phyloP scores from a whole-genome alignment of 2,113 vertebrate species.

The Zeus faber region DNA sequence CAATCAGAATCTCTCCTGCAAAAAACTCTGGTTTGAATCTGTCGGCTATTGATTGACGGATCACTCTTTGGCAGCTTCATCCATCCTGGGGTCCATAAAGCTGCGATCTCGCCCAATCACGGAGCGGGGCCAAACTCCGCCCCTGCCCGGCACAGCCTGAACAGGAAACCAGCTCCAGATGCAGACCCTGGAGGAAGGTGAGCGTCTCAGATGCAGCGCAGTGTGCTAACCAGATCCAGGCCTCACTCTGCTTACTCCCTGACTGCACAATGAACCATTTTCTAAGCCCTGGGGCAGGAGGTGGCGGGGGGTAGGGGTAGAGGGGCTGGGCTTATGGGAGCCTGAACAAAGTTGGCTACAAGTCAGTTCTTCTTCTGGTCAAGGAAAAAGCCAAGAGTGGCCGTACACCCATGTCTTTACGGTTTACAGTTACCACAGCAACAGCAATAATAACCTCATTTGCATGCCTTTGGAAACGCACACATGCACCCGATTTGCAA shows the following conservation, averaged over 20 bases:
- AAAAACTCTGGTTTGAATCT: constrained; percentile 51
- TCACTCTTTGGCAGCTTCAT: constrained; percentile 53
- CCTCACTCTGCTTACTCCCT: constrained; percentile 39
- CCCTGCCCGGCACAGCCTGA: constrained; percentile 47
- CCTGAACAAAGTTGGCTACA: constrained; percentile 61
- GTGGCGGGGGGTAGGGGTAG: constrained; percentile 24
- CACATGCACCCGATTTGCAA: constrained; percentile 51
- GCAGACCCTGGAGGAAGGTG: constrained; percentile 77
- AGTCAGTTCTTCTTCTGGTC: constrained; percentile 36
- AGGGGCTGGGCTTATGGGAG: constrained; percentile 34
- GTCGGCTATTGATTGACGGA: constrained; percentile 61
- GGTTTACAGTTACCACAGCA: constrained; percentile 26
- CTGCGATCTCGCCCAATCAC: constrained; percentile 67
- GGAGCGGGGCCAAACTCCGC: constrained; percentile 58
- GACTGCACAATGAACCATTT: constrained; percentile 75
- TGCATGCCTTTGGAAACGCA: constrained; percentile 35
- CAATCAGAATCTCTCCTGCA: constrained; percentile 26
- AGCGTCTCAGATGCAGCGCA: constrained; percentile 67
- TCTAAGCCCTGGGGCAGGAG: constrained; percentile 51
- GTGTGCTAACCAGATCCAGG: constrained; percentile 74
- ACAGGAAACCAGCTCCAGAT: constrained; percentile 84
- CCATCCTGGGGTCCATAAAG: constrained; percentile 54
- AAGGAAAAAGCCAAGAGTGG: constrained; percentile 44
- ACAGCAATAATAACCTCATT: constrained; percentile 18
- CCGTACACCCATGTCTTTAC: constrained; percentile 30